Percentiles rank a stretch among this genome's conserved stretches.
phyloP scores from a whole-genome alignment of 2,113 vertebrate species.

The Tachysurus vachellii region DNA sequence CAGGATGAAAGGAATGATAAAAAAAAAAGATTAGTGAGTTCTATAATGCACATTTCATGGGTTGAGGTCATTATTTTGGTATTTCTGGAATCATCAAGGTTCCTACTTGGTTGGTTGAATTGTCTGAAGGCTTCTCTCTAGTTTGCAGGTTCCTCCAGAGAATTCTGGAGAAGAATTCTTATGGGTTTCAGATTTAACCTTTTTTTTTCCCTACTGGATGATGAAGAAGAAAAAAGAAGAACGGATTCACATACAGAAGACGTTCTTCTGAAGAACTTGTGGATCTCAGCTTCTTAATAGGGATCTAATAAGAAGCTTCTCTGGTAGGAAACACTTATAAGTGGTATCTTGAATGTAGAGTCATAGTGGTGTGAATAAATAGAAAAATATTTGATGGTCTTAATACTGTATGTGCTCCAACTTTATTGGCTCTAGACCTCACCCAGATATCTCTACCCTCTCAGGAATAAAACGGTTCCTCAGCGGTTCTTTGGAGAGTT shows the following conservation, averaged over 20 bases:
- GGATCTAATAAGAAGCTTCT: not conserved
- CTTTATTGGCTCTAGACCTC: not conserved
- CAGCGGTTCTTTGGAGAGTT: not conserved
- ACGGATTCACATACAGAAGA: not conserved
- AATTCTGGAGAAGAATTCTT: not conserved
- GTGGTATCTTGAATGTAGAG: not conserved
- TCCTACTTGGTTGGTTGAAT: not conserved
- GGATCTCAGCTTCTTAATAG: too few species aligned
- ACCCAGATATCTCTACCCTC: not conserved
- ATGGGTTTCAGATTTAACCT: not conserved
- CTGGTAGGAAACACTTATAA: not conserved
- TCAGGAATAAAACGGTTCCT: not conserved
- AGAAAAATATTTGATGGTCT: not conserved
- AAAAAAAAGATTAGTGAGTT: not conserved
- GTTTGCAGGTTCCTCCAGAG: not conserved
- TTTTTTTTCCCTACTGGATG: not conserved
- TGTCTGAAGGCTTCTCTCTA: not conserved
- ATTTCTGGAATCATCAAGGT: not conserved
- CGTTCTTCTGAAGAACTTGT: not conserved
- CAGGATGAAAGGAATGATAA: not conserved
- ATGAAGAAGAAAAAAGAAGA: conserved; percentile 13
- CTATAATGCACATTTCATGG: not conserved
- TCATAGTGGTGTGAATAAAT: not conserved
- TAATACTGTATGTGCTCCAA: not conserved
- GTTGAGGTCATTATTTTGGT: not conserved